phyloP scores from a whole-genome alignment of 1,140 invertebrate species.

The Cephus cinctus region DNA sequence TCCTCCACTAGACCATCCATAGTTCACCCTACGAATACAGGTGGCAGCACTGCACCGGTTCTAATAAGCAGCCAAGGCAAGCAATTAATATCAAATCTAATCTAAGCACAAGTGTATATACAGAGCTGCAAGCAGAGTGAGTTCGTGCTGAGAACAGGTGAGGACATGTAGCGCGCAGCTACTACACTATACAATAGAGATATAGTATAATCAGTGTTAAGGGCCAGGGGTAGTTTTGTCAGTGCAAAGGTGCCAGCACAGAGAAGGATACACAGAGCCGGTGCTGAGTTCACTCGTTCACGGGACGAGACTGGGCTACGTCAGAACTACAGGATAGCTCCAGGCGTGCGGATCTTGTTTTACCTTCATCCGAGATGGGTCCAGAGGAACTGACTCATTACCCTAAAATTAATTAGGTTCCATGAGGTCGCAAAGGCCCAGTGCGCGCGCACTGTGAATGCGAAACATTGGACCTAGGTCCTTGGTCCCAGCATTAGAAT shows the following conservation, averaged over 20 bases:
- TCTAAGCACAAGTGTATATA: constrained; percentile 23
- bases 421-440: constrained; percentile 46
- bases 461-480: too few species aligned
- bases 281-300: constrained; percentile 8
- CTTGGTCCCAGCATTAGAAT: too few species aligned
- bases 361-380: constrained; percentile 30
- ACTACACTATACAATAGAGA: too few species aligned
- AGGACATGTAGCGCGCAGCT: too few species aligned
- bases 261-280: constrained; percentile 4
- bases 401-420: constrained; percentile 48
- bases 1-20: too few species aligned
- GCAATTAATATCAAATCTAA: constrained; percentile 34
- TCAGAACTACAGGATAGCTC: constrained; percentile 19
- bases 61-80: constrained; percentile 14
- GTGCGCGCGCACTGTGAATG: constrained; percentile 28
- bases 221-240: constrained; percentile 11
- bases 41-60: too few species aligned
- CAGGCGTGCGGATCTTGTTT: constrained; percentile 36
- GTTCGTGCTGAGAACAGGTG: constrained; percentile 1
- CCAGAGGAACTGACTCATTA: constrained; percentile 44
- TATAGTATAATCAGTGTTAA: too few species aligned
- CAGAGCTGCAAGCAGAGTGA: constrained; percentile 13
- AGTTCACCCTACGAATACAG: too few species aligned
- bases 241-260: constrained; percentile 2
- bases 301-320: too few species aligned